Percentiles rank a stretch among this genome's conserved stretches.
Evolutionary conservation across 2,888 invertebrate species (phyloP).

Genomic region (Bugula neritina): DNA sequence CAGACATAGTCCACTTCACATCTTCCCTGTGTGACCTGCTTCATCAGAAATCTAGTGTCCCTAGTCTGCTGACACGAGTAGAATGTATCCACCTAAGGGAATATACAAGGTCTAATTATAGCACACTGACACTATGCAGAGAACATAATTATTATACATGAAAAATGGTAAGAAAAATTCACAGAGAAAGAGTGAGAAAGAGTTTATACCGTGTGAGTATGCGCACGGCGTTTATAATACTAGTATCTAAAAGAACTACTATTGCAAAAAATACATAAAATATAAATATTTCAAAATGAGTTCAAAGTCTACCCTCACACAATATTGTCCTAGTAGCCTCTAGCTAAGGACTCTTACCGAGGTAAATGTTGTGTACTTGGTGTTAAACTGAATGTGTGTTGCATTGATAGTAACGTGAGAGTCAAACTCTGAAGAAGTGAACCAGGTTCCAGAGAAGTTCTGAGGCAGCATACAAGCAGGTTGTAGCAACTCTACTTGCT

Average conservation of each 20-base stretch:
- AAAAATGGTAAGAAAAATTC: no score
- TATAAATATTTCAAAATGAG: no score
- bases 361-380: constrained; percentile 56
- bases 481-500: constrained; percentile 56
- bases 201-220: no score
- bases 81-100: constrained; percentile 66
- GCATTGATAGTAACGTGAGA: constrained; percentile 80
- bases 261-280: no score
- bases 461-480: constrained; percentile 87
- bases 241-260: no score
- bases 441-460: constrained; percentile 91
- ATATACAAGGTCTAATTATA: background rate
- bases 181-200: no score
- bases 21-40: constrained; percentile 89
- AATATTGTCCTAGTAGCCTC: no score
- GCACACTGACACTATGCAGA: no score
- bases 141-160: no score
- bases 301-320: no score
- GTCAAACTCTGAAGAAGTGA: constrained; percentile 93
- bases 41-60: constrained; percentile 89
- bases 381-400: constrained; percentile 92
- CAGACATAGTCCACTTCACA: constrained; percentile 95
- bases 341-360: no score
- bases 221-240: no score
- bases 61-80: constrained; percentile 90